Conservation (phyloP, 1,140 invertebrate genomes). For the Ruditapes philippinarum region DNA sequence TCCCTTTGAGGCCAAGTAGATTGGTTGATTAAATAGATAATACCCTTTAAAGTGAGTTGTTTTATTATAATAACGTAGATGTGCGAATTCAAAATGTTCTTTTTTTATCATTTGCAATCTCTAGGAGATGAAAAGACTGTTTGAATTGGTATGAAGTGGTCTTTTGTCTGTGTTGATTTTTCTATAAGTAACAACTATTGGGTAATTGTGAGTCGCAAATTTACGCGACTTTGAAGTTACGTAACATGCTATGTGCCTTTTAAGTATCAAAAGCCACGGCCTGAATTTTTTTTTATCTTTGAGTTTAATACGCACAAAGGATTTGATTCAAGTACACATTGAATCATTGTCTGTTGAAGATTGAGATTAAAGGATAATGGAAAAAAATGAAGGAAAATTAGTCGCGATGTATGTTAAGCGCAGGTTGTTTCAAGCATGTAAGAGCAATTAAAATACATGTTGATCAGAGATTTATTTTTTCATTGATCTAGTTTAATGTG, state of each 20-base stretch:
- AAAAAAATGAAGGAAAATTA: too few relatives aligned
- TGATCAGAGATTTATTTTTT: too few relatives aligned
- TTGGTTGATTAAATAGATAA: constrained; percentile 5
- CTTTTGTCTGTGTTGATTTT: neutral
- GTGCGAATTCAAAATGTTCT: neutral
- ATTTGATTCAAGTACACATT: too few relatives aligned
- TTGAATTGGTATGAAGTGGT: neutral
- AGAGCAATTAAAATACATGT: too few relatives aligned
- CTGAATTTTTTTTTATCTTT: too few relatives aligned
- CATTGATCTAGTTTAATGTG: too few relatives aligned
- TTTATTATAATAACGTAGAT: neutral
- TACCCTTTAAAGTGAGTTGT: neutral
- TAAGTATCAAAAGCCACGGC: too few relatives aligned
- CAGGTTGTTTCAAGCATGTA: too few relatives aligned
- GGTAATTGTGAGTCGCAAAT: neutral
- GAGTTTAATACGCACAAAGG: too few relatives aligned
- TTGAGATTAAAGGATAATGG: too few relatives aligned
- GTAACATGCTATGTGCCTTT: neutral
- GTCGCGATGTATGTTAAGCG: too few relatives aligned
- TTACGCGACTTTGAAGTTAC: neutral
- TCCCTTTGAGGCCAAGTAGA: neutral
- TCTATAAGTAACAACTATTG: neutral
- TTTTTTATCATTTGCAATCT: neutral
- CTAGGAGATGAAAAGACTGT: neutral
- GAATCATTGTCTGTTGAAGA: too few relatives aligned